Evolutionary conservation across 1,140 invertebrate genomes (phyloP).

Genomic region (Oreohelix idahoensis): DNA sequence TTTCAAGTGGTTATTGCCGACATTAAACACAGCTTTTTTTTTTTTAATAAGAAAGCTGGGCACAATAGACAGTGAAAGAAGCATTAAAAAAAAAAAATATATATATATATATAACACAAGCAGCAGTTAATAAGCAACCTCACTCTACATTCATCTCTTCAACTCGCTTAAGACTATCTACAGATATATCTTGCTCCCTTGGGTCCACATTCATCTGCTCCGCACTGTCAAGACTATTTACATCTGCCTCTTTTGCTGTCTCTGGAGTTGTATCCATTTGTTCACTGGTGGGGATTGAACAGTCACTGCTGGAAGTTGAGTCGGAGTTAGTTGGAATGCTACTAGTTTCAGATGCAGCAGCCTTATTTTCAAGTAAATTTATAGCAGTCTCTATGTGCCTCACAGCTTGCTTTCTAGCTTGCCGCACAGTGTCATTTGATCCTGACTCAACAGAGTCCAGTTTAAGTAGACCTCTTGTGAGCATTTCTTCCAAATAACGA

Average conservation of each 20-base stretch:
- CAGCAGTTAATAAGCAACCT: too few species aligned
- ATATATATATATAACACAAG: too few species aligned
- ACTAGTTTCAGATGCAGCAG: conserved; percentile 55
- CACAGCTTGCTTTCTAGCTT: conserved; percentile 88
- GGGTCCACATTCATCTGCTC: neutral
- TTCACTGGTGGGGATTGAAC: neutral
- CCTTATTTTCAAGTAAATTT: conserved; percentile 83
- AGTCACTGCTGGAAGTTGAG: neutral
- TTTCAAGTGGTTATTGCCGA: too few species aligned
- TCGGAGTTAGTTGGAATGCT: neutral
- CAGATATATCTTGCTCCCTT: neutral
- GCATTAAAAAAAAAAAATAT: too few species aligned
- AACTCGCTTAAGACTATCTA: neutral
- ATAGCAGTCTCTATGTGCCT: conserved; percentile 90
- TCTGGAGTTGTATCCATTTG: neutral
- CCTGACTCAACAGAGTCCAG: conserved; percentile 93
- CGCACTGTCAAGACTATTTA: neutral
- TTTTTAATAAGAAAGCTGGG: too few species aligned
- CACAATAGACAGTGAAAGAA: too few species aligned
- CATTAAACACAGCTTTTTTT: too few species aligned
- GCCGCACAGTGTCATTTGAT: conserved; percentile 89
- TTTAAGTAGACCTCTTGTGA: conserved; percentile 92
- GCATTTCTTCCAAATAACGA: conserved; percentile 92
- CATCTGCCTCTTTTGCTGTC: neutral
- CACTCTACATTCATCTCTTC: conserved; percentile 20